phyloP scores from a whole-genome alignment of 2,797 vertebrate genomes.

The Sebastes oblongus region DNA sequence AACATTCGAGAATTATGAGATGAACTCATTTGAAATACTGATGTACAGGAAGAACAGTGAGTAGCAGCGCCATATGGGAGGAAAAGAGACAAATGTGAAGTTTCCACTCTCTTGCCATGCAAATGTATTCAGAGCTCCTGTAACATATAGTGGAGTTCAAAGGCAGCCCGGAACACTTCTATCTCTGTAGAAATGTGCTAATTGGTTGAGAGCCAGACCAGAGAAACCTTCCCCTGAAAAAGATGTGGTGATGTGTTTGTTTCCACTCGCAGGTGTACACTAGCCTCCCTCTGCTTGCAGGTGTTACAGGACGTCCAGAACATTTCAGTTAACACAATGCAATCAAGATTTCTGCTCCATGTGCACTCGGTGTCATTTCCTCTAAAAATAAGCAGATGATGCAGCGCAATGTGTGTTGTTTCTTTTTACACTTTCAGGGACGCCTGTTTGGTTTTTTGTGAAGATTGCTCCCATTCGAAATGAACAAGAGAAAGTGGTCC shows the following conservation, averaged over 20 bases:
- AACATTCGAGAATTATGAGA: slow-evolving; percentile 99
- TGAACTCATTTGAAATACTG: slow-evolving; percentile 99
- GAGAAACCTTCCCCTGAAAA: slow-evolving; percentile 35
- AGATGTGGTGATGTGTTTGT: slow-evolving; percentile 33
- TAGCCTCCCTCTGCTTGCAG: slow-evolving; percentile 2
- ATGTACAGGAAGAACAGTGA: slow-evolving; percentile 99
- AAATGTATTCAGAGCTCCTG: slow-evolving; percentile 66
- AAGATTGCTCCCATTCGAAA: slow-evolving; percentile 98
- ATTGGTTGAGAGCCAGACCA: slow-evolving; percentile 56
- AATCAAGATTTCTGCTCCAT: not conserved
- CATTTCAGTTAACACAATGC: not conserved
- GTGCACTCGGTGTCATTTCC: not conserved
- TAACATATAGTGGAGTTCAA: slow-evolving; percentile 63
- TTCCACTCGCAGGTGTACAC: slow-evolving; percentile 23
- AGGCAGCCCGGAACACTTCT: slow-evolving; percentile 61
- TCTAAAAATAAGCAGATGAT: not conserved
- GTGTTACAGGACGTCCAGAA: slow-evolving; percentile 21
- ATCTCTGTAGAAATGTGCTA: slow-evolving; percentile 59
- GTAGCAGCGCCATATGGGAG: slow-evolving; percentile 64
- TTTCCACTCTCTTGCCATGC: slow-evolving; percentile 63
- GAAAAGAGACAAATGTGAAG: not conserved
- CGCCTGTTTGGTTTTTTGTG: slow-evolving; percentile 98
- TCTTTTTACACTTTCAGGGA: slow-evolving; percentile 82
- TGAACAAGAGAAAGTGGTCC: slow-evolving; percentile 97
- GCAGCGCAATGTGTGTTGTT: slow-evolving; percentile 13